These are phyloP conservation scores for Holocentrus rufus DNA, from an alignment of 2,797 vertebrate genomes.

Conservation along the genomic window DNA sequence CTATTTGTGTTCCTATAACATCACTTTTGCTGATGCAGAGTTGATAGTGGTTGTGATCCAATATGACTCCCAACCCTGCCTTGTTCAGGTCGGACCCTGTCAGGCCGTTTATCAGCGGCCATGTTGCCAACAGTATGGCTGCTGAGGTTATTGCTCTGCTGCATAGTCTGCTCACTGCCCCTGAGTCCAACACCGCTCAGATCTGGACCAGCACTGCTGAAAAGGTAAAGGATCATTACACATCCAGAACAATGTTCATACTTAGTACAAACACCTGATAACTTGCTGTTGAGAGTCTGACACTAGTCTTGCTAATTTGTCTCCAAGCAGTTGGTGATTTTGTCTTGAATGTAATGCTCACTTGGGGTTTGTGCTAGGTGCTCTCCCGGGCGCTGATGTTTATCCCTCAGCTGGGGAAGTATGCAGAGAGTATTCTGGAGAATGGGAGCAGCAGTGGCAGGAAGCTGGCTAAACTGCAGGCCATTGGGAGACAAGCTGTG, in stretches of 20 bases:
- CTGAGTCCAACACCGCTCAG: constrained; percentile 96
- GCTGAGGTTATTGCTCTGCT: constrained; percentile 97
- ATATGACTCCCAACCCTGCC: constrained; percentile 18
- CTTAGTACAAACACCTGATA: background rate
- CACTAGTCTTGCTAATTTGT: background rate
- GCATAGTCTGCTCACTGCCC: constrained; percentile 95
- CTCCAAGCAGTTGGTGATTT: background rate
- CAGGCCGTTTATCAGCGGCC: constrained; percentile 97
- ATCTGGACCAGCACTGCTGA: constrained; percentile 99
- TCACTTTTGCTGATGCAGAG: background rate
- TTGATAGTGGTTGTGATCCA: constrained; percentile 11
- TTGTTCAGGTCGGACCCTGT: constrained; percentile 91
- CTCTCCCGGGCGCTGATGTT: constrained; percentile 96
- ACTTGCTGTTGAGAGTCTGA: background rate
- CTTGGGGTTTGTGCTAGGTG: constrained; percentile 78
- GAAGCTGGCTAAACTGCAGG: constrained; percentile 95
- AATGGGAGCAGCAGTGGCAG: constrained; percentile 94
- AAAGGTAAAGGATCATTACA: constrained; percentile 81
- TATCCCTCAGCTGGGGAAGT: constrained; percentile 96
- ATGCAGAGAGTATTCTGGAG: constrained; percentile 97
- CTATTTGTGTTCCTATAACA: too few relatives aligned
- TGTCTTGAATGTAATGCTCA: constrained; percentile 12
- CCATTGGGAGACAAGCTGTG: constrained; percentile 94
- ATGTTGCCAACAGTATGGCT: constrained; percentile 99
- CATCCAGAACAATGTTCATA: background rate